Evolutionary conservation across 2,888 invertebrate genomes (phyloP).

Genomic region (Hyalella azteca): DNA sequence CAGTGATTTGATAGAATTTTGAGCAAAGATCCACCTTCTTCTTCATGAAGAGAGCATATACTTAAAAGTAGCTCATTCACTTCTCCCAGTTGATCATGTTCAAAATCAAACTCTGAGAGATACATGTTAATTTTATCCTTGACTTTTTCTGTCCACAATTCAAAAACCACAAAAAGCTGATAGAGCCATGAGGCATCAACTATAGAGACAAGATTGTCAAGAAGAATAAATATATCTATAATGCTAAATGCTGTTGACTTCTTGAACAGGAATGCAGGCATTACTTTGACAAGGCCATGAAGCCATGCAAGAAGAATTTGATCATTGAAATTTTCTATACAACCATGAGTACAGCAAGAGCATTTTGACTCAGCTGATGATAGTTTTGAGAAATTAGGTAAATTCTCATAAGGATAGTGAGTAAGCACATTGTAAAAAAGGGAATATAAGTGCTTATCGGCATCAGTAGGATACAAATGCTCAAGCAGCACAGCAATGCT

Average conservation of each 20-base stretch:
- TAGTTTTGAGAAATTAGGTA: not conserved
- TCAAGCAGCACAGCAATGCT: not conserved
- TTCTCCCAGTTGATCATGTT: too few relatives aligned
- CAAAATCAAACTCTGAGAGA: too few relatives aligned
- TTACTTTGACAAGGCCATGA: not conserved
- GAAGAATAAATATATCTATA: not conserved
- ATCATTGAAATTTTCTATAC: not conserved
- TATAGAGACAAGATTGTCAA: not conserved
- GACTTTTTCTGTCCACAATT: not conserved
- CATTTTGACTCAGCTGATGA: not conserved
- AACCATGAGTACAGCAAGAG: not conserved
- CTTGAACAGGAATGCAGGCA: not conserved
- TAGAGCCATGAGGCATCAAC: not conserved
- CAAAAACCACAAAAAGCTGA: not conserved
- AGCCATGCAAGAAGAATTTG: not conserved
- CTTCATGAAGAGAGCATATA: not conserved
- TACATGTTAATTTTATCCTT: not conserved
- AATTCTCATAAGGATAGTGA: not conserved
- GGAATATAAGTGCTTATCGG: not conserved
- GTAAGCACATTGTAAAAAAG: not conserved
- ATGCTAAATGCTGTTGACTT: not conserved
- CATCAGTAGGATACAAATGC: not conserved
- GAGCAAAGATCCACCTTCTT: not conserved
- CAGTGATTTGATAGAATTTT: constrained; percentile 22
- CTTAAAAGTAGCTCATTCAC: not conserved